Evolutionary conservation across 2,888 invertebrate species (phyloP).

Genomic region (Agonum fuliginosum): DNA sequence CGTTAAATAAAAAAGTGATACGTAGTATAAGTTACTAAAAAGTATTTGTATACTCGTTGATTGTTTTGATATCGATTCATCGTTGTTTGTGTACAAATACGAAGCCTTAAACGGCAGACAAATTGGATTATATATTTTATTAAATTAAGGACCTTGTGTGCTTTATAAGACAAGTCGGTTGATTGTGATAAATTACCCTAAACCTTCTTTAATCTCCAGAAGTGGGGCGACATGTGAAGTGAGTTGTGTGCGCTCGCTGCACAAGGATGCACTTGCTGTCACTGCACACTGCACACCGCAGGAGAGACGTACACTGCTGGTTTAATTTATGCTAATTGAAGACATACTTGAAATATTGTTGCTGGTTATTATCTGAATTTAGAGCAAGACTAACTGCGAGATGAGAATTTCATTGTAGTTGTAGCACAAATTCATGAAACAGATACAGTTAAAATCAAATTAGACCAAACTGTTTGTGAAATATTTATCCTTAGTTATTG

Average conservation of each 20-base stretch:
- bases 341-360: slow-evolving; percentile 18
- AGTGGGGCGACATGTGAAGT: slow-evolving; percentile 22
- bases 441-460: no score
- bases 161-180: slow-evolving; percentile 44
- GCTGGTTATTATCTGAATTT: no score
- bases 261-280: slow-evolving; percentile 8
- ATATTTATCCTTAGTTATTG: no score
- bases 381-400: no score
- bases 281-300: slow-evolving; percentile 31
- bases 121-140: slow-evolving; percentile 50
- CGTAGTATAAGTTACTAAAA: no score
- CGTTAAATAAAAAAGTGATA: no score
- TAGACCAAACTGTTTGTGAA: no score
- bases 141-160: slow-evolving; percentile 37
- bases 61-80: slow-evolving; percentile 7
- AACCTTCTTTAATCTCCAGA: slow-evolving; percentile 17
- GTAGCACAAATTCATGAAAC: no score
- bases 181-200: slow-evolving; percentile 45
- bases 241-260: no score
- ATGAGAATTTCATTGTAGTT: no score
- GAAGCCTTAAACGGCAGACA: slow-evolving; percentile 35
- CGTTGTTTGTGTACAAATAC: slow-evolving; percentile 27
- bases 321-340: slow-evolving; percentile 11
- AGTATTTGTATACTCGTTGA: no score
- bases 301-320: neutral